These are phyloP conservation scores for Sapajus apella DNA, from an alignment of 2,113 vertebrate species.

Conservation along the genomic window DNA sequence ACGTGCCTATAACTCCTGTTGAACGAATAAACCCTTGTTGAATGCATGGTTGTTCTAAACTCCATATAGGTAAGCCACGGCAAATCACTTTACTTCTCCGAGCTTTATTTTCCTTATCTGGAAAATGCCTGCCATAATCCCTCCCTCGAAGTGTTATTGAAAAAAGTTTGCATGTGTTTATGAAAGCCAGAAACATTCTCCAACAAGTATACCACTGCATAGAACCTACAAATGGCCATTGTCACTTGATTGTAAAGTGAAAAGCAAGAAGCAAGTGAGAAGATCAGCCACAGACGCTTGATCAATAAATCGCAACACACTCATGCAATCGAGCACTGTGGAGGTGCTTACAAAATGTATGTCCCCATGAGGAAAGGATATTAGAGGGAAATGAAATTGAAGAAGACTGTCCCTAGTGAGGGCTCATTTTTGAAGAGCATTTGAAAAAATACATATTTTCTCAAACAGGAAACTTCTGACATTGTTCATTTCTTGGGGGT, in stretches of 20 bases:
- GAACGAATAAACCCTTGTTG: neutral
- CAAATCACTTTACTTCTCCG: neutral
- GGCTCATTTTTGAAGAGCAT: neutral
- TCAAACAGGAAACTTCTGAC: neutral
- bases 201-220: neutral
- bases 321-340: accelerated
- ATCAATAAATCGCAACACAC: too few species aligned
- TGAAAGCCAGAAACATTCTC: neutral
- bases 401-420: neutral
- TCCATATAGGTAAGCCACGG: neutral
- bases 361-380: accelerated
- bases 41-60: neutral
- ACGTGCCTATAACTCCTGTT: too few species aligned
- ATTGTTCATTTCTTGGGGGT: neutral
- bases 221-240: neutral
- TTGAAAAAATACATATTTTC: neutral
- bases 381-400: neutral
- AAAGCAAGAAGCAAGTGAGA: neutral
- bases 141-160: neutral
- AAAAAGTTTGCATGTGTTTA: neutral
- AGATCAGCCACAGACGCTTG: neutral
- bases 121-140: neutral
- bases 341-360: neutral
- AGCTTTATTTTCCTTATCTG: neutral
- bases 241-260: neutral